phyloP scores from a whole-genome alignment of 2,797 vertebrate genomes.

The Rhodeus uyekii region DNA sequence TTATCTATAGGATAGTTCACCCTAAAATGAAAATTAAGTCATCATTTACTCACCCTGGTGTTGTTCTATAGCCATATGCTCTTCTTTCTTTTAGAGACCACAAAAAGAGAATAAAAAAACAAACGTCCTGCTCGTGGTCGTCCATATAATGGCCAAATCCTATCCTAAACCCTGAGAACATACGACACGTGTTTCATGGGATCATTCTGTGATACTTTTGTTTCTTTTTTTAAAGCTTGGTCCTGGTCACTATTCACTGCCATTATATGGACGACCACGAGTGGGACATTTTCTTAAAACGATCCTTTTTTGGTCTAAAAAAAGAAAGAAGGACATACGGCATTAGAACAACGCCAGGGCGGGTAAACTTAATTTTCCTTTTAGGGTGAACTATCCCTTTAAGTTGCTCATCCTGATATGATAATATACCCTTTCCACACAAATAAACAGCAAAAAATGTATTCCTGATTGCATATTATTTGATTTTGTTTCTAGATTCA shows the following conservation, averaged over 20 bases:
- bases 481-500: slow-evolving; percentile 76
- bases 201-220: too few relatives aligned
- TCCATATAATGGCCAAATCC: neutral
- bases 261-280: neutral
- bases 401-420: neutral
- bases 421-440: neutral
- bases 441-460: neutral
- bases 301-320: neutral
- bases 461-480: neutral
- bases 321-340: neutral
- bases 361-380: neutral
- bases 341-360: neutral
- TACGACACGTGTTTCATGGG: neutral
- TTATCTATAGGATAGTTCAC: neutral
- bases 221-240: too few relatives aligned
- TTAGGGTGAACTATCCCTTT: neutral
- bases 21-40: neutral
- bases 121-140: neutral
- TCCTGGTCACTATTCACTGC: neutral
- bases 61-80: neutral
- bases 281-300: neutral
- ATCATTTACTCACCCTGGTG: neutral
- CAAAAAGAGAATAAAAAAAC: neutral
- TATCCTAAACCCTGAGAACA: neutral
- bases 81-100: neutral